Conservation (phyloP, 2,888 invertebrate genomes). For the Epiblema foenella region DNA sequence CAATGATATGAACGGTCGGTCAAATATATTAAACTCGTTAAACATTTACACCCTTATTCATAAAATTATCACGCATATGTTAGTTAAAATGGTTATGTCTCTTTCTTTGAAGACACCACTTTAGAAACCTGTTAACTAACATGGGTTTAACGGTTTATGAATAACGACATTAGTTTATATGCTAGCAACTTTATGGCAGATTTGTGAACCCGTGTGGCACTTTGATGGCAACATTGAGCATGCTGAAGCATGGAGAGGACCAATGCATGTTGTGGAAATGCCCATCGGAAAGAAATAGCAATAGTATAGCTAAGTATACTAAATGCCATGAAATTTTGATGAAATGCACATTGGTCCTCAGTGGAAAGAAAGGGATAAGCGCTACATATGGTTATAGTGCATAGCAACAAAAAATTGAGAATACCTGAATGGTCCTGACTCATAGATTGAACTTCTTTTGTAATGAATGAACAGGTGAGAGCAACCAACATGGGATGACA, state of each 20-base stretch:
- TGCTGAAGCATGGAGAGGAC: conserved; percentile 57
- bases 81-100: neutral
- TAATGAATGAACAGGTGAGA: conserved; percentile 22
- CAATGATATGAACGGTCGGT: neutral
- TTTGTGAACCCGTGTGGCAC: conserved; percentile 67
- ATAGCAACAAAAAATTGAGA: conserved; percentile 32
- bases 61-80: neutral
- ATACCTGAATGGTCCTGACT: conserved; percentile 28
- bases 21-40: conserved; percentile 6
- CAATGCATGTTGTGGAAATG: conserved; percentile 53
- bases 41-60: conserved; percentile 4
- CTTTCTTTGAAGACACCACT: neutral
- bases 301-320: neutral
- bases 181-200: conserved; percentile 62
- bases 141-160: conserved; percentile 17
- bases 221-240: conserved; percentile 56
- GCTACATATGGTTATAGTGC: conserved; percentile 28
- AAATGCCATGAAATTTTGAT: conserved; percentile 3
- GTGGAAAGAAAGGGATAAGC: conserved; percentile 21
- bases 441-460: neutral
- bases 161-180: conserved; percentile 45
- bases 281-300: conserved; percentile 24
- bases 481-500: conserved; percentile 8
- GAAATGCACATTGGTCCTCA: conserved; percentile 36
- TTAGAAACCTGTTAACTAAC: conserved; percentile 13